These are phyloP conservation scores for Diplodus sargus DNA, from an alignment of 2,797 vertebrate genomes.

Conservation along the genomic window DNA sequence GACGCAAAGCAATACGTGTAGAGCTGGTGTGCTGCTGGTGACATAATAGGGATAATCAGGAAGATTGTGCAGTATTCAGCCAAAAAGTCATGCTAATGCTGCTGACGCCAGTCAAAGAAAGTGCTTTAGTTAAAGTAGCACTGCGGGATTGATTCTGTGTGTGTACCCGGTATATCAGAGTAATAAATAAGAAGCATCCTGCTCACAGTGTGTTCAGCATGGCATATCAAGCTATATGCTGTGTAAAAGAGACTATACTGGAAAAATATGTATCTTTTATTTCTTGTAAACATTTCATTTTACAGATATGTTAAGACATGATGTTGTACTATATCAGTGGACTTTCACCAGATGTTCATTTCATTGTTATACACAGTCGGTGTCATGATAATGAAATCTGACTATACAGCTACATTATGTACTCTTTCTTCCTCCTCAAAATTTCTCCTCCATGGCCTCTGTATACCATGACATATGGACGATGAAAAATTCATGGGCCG, in stretches of 20 bases:
- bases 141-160: conserved; percentile 17
- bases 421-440: conserved; percentile 70
- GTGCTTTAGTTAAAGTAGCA: conserved; percentile 46
- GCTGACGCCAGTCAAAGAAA: conserved; percentile 30
- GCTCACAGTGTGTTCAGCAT: conserved; percentile 3
- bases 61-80: conserved; percentile 45
- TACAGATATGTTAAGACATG: conserved; percentile 28
- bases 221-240: neutral
- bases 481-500: conserved; percentile 81
- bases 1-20: conserved; percentile 42
- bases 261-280: conserved; percentile 39
- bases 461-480: conserved; percentile 77
- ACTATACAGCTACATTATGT: conserved; percentile 53
- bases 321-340: conserved; percentile 22
- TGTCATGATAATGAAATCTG: conserved; percentile 66
- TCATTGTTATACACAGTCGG: conserved; percentile 39
- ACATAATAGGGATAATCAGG: conserved; percentile 65
- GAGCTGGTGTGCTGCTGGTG: conserved; percentile 43
- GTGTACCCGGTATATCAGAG: conserved; percentile 24
- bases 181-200: conserved; percentile 41
- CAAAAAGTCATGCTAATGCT: conserved; percentile 40
- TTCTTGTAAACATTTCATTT: conserved; percentile 14
- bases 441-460: conserved; percentile 66
- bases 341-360: conserved; percentile 54
- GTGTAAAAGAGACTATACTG: neutral